Conservation (phyloP, 1,140 invertebrate genomes). For the Nixonia krombeini region DNA sequence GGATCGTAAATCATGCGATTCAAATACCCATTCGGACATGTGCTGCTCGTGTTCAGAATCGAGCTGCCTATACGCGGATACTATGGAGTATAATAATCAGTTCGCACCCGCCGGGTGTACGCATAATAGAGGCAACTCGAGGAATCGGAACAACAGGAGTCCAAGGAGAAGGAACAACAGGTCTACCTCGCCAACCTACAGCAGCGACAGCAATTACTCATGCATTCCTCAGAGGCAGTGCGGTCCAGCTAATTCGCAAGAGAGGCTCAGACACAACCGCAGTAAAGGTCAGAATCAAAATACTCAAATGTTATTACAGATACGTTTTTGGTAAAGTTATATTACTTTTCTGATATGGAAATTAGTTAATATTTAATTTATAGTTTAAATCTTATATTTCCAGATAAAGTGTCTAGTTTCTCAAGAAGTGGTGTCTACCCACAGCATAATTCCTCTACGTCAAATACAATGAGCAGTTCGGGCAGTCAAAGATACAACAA, state of each 20-base stretch:
- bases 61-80: constrained; percentile 69
- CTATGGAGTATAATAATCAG: constrained; percentile 66
- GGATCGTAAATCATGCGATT: constrained; percentile 70
- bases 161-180: constrained; percentile 62
- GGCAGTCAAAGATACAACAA: constrained; percentile 69
- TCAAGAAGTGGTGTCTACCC: constrained; percentile 58
- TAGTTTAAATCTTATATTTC: constrained; percentile 23
- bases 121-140: constrained; percentile 53
- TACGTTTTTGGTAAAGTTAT: too few relatives aligned
- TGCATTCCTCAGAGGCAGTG: constrained; percentile 66
- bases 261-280: constrained; percentile 65
- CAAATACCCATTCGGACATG: constrained; percentile 68
- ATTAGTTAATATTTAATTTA: background rate
- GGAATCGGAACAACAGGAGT: constrained; percentile 60
- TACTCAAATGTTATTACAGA: too few relatives aligned
- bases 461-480: constrained; percentile 68
- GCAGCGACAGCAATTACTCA: constrained; percentile 69
- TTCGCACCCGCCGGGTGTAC: constrained; percentile 51
- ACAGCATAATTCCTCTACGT: constrained; percentile 66
- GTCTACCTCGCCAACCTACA: constrained; percentile 66
- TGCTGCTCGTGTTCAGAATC: constrained; percentile 71
- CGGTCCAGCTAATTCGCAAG: constrained; percentile 63
- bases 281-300: constrained; percentile 63
- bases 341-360: too few relatives aligned
- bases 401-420: constrained; percentile 68